These are phyloP conservation scores for Bos javanicus DNA, from an alignment of 2,113 vertebrate genomes.

Conservation along the genomic window DNA sequence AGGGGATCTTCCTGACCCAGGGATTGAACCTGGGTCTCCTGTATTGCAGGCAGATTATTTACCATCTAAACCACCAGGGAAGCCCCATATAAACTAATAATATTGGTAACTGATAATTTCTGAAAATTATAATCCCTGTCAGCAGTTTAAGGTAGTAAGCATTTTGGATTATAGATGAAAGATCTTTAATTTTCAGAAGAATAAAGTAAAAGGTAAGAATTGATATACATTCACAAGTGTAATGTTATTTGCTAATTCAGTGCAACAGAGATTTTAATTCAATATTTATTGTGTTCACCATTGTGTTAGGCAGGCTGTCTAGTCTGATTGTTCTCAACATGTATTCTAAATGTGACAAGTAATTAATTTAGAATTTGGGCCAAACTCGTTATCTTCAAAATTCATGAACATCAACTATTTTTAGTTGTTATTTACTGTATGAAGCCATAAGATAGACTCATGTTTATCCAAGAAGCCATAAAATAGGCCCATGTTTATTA, in stretches of 20 bases:
- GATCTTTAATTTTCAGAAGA: neutral
- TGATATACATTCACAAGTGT: neutral
- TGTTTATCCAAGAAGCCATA: neutral
- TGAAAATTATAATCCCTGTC: neutral
- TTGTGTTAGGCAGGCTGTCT: neutral
- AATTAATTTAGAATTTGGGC: neutral
- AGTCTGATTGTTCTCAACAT: neutral
- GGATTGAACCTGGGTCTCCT: neutral
- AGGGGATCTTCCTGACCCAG: neutral
- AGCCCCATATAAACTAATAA: neutral
- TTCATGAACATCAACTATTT: neutral
- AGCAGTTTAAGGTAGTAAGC: neutral
- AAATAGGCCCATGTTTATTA: neutral
- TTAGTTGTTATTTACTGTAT: neutral
- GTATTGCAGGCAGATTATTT: neutral
- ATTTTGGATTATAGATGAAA: neutral
- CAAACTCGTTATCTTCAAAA: neutral
- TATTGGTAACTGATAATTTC: neutral
- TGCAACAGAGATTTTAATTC: neutral
- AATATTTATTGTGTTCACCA: neutral
- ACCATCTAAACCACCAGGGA: neutral
- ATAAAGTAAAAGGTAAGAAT: neutral
- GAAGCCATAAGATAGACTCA: neutral
- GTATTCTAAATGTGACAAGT: neutral
- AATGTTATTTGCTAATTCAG: neutral